Percentiles rank a stretch among this genome's conserved stretches.
These are phyloP conservation scores for Portevinia maculata DNA, from an alignment of 2,888 invertebrate genomes.

Conservation along the genomic window DNA sequence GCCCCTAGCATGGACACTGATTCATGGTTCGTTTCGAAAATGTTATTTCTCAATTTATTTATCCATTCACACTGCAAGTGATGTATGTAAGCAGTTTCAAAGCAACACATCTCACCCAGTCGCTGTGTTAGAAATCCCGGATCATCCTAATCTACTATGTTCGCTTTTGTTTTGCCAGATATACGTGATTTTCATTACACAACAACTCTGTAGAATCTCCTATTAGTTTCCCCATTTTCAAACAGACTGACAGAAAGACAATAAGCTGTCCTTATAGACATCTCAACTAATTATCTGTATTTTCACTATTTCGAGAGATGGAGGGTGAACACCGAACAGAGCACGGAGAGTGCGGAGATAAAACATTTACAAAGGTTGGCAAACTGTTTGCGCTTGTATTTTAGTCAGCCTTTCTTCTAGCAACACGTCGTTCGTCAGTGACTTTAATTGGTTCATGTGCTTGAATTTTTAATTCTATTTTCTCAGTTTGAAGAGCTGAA, in stretches of 20 bases:
- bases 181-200: conserved; percentile 67
- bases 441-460: conserved; percentile 71
- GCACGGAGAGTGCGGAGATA: not conserved
- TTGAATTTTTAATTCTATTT: conserved; percentile 73
- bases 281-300: conserved; percentile 72
- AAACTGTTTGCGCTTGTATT: conserved; percentile 43
- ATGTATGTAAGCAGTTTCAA: conserved; percentile 60
- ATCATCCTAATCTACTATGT: conserved; percentile 1
- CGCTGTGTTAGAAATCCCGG: conserved; percentile 19
- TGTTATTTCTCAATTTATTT: conserved; percentile 42
- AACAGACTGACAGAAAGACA: conserved; percentile 59
- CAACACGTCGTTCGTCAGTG: conserved; percentile 54
- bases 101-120: conserved; percentile 42
- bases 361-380: conserved; percentile 20
- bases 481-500: conserved; percentile 30
- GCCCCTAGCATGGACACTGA: conserved; percentile 12
- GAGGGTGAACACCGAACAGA: not conserved
- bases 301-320: conserved; percentile 29
- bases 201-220: conserved; percentile 30
- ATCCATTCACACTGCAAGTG: conserved; percentile 64
- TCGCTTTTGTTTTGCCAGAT: conserved; percentile 14
- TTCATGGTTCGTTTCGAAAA: conserved; percentile 43
- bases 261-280: conserved; percentile 70
- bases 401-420: conserved; percentile 22
- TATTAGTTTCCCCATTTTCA: conserved; percentile 44